Evolutionary conservation across 2,888 invertebrate species (phyloP), one percentile per base, ranked within the genome.

Genomic region (Neoitamus cyanurus): DNA sequence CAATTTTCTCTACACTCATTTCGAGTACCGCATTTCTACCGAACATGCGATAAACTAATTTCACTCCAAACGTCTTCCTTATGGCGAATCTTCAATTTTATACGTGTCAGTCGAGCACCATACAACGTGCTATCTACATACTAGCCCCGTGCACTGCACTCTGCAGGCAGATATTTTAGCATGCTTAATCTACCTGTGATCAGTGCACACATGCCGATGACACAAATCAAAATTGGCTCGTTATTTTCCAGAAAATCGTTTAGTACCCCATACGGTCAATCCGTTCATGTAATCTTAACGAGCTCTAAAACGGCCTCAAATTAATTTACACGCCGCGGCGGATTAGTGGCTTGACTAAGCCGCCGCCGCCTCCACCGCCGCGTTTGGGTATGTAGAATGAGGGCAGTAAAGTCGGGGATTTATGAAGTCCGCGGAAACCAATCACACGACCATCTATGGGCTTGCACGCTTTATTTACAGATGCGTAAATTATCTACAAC

Each of bases 391-490:
- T 1, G 13, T 42, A 42, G 2, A 20, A 58, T 9, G 25, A 25
- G 58, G 58, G 9, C 9, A 58, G 6, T 31, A 70, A 58, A 31
- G 4, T 30, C 2, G 70, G 5, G 70, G 70, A 31, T 31, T 70
- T 70, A 70, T 70, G 25, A n/a, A 13, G 0, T 0, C 1, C 31
- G 31, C 70, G n/a, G 70, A 15, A 37, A 70, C 20, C 31, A 31
- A 34, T 7, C 36, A 73, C 37, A 20, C 58, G 15, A 58, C 9
- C 7, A 20, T 70, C 70, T 82, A 68, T 80, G 82, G 48, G 15
- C 28, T 68, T 83, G 73, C 75, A 84, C 78, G 75, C 46, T 75
- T 84, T 82, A 69, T 82, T 68, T 68, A 84, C 85, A 72, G 82
- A 46, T 75, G 58, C 36, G 85, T 72, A 83, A 34, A 34, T 83